These are phyloP conservation scores for Bombus turneri DNA, from an alignment of 1,140 invertebrate genomes.

Conservation along the genomic window DNA sequence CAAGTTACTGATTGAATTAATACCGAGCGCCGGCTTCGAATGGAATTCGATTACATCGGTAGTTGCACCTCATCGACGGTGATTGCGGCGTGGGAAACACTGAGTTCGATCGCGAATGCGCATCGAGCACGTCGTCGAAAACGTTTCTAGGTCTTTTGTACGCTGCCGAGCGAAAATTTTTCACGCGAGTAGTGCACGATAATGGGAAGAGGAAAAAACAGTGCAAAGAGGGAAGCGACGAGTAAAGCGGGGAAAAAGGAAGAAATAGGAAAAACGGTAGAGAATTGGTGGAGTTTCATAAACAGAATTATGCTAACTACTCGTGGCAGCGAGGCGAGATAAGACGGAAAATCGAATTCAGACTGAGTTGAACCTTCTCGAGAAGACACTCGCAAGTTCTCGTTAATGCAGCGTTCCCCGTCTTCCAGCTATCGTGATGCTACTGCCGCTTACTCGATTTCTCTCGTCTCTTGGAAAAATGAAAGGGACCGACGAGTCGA, in stretches of 20 bases:
- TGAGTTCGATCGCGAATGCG: no score
- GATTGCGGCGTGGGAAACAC: conserved; percentile 21
- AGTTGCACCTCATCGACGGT: conserved; percentile 27
- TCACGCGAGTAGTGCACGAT: no score
- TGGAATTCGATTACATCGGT: conserved; percentile 43
- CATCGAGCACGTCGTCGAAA: no score
- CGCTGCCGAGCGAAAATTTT: not conserved
- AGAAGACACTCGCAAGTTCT: conserved; percentile 43
- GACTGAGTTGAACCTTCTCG: conserved; percentile 41
- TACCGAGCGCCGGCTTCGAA: conserved; percentile 4
- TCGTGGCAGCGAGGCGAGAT: conserved; percentile 36
- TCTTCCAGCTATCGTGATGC: not conserved
- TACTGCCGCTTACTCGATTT: not conserved
- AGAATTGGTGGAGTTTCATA: conserved; percentile 62
- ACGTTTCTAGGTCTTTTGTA: not conserved
- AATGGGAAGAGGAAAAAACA: no score
- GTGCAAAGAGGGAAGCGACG: no score
- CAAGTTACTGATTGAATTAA: conserved; percentile 39
- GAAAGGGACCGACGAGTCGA: not conserved
- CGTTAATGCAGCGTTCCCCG: conserved; percentile 47
- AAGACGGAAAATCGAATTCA: conserved; percentile 58
- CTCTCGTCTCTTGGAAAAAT: not conserved
- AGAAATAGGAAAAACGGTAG: conserved; percentile 27
- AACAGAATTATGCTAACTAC: conserved; percentile 74
- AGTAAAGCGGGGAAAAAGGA: not conserved